Evolutionary conservation across 2,888 invertebrate genomes (phyloP).

Genomic region (Chironomus tentans): DNA sequence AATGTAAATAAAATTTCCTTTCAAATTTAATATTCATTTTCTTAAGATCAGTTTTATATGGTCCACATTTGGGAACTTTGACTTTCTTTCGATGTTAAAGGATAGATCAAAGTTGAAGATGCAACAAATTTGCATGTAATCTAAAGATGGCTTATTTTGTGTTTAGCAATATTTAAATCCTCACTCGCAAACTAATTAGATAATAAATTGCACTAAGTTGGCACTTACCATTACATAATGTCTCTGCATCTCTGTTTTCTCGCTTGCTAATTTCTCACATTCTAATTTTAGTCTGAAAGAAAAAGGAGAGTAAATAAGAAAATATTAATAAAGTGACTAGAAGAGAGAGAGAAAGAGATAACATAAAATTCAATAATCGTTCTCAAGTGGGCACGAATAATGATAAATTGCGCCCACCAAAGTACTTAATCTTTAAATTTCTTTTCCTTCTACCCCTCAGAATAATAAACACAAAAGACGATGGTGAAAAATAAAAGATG

Average conservation of each 20-base stretch:
- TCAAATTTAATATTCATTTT: too few species aligned
- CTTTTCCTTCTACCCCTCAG: neutral
- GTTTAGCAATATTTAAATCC: too few species aligned
- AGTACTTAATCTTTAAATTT: neutral
- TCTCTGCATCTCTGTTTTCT: conserved; percentile 98
- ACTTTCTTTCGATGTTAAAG: too few species aligned
- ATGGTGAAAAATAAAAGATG: neutral
- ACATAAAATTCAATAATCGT: conserved; percentile 14
- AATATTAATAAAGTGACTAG: conserved; percentile 9
- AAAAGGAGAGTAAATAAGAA: conserved; percentile 30
- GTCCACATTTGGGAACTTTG: too few species aligned
- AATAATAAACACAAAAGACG: neutral
- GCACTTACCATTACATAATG: conserved; percentile 95
- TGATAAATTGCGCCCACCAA: neutral
- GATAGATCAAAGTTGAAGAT: too few species aligned
- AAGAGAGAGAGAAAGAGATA: too few species aligned
- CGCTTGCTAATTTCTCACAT: conserved; percentile 93
- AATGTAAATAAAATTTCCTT: too few species aligned
- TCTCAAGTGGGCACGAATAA: neutral
- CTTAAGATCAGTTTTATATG: too few species aligned
- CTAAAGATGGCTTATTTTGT: too few species aligned
- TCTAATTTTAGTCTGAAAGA: conserved; percentile 81
- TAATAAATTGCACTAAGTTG: neutral
- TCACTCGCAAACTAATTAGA: too few species aligned
- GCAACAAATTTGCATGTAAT: too few species aligned